Percentiles rank a stretch among this genome's conserved stretches.
These are phyloP conservation scores for Syngnathus rostellatus DNA, from an alignment of 2,797 vertebrate species.

Conservation along the genomic window DNA sequence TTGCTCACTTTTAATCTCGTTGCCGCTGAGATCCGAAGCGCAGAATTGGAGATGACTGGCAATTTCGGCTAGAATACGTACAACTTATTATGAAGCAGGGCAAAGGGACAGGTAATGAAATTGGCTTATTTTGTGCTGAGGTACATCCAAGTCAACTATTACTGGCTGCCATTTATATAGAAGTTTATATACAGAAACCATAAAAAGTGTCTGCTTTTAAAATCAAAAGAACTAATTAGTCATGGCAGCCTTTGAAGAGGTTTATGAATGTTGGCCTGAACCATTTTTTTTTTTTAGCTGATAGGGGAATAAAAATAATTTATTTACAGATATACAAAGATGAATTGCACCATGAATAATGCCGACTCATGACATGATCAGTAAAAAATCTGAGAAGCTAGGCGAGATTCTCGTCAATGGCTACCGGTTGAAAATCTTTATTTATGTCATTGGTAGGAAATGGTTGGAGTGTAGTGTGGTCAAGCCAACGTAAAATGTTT, in stretches of 20 bases:
- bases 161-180: neutral
- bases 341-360: too few relatives aligned
- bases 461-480: too few relatives aligned
- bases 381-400: neutral
- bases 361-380: too few relatives aligned
- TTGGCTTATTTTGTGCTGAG: slow-evolving; percentile 2
- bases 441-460: too few relatives aligned
- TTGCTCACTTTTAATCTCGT: slow-evolving; percentile 51
- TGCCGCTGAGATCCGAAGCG: slow-evolving; percentile 35
- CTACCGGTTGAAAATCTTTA: too few relatives aligned
- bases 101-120: neutral
- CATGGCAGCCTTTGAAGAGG: too few relatives aligned
- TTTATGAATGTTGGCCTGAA: too few relatives aligned
- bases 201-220: neutral
- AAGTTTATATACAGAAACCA: neutral
- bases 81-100: neutral
- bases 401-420: too few relatives aligned
- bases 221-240: neutral
- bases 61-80: slow-evolving; percentile 14
- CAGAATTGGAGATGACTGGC: slow-evolving; percentile 27
- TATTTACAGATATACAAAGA: too few relatives aligned
- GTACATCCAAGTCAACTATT: neutral
- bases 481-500: neutral
- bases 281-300: too few relatives aligned
- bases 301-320: too few relatives aligned